Evolutionary conservation across 2,113 vertebrate species (phyloP).

Genomic region (Plecotus auritus): DNA sequence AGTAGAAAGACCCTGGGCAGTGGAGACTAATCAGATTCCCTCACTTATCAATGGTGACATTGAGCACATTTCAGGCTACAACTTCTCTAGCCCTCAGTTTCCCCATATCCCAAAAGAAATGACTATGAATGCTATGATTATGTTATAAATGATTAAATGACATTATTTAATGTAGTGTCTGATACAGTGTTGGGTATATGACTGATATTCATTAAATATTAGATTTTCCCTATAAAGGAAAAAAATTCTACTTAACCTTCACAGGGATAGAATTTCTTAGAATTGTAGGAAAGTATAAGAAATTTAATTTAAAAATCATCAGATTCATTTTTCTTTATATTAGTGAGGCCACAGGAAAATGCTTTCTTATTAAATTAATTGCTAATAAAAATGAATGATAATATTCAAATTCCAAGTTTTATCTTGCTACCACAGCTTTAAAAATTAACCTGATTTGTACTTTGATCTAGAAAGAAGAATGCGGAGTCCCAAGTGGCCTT

Average conservation of each 20-base stretch:
- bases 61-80: background rate
- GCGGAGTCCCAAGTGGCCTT: background rate
- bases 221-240: background rate
- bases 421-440: background rate
- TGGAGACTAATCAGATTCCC: background rate
- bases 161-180: background rate
- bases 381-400: background rate
- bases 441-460: background rate
- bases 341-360: background rate
- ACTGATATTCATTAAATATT: background rate
- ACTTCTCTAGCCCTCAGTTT: background rate
- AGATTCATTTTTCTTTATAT: background rate
- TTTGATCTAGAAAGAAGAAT: background rate
- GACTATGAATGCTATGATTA: no score
- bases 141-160: background rate
- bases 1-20: background rate
- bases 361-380: background rate
- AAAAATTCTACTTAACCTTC: background rate
- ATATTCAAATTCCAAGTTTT: background rate
- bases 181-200: background rate
- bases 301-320: background rate
- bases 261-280: background rate
- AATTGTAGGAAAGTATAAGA: background rate
- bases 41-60: background rate
- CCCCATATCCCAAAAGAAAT: background rate